These are phyloP conservation scores for Pipistrellus pygmaeus DNA, from an alignment of 2,797 vertebrate species.

Conservation along the genomic window DNA sequence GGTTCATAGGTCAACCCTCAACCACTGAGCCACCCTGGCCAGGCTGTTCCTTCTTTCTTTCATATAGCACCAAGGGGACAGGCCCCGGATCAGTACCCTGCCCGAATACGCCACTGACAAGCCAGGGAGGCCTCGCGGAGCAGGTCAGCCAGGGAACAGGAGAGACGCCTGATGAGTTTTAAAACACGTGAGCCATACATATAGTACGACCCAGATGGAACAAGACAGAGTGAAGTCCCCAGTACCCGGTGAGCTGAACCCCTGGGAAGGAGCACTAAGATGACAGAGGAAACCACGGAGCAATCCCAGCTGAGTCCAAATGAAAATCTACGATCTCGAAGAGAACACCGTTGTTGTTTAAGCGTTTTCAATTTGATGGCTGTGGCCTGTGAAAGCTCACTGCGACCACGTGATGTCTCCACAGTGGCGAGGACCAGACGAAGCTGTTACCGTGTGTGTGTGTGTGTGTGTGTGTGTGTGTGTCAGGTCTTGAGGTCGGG, in stretches of 20 bases:
- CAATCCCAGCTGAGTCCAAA: neutral
- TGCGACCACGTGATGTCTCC: fast-evolving
- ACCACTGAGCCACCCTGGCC: no score
- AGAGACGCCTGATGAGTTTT: neutral
- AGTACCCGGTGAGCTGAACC: neutral
- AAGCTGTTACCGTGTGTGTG: neutral
- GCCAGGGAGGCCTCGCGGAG: neutral
- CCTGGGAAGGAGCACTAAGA: neutral
- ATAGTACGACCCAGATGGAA: neutral
- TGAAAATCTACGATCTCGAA: fast-evolving
- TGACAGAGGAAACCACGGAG: neutral
- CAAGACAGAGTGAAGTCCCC: neutral
- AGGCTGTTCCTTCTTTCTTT: slow-evolving; percentile 2
- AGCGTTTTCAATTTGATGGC: neutral
- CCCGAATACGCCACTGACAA: fast-evolving
- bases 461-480: neutral
- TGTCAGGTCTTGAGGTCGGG: neutral
- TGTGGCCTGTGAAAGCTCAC: neutral
- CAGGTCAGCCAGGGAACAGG: slow-evolving; percentile 1
- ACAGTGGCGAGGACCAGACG: neutral
- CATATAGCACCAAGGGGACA: slow-evolving; percentile 18
- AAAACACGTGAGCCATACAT: neutral
- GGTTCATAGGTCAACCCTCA: no score
- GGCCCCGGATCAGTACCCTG: neutral
- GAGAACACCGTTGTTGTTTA: fast-evolving